Evolutionary conservation across 2,888 invertebrate genomes (phyloP).

Genomic region (Lycocerus yunnanus): DNA sequence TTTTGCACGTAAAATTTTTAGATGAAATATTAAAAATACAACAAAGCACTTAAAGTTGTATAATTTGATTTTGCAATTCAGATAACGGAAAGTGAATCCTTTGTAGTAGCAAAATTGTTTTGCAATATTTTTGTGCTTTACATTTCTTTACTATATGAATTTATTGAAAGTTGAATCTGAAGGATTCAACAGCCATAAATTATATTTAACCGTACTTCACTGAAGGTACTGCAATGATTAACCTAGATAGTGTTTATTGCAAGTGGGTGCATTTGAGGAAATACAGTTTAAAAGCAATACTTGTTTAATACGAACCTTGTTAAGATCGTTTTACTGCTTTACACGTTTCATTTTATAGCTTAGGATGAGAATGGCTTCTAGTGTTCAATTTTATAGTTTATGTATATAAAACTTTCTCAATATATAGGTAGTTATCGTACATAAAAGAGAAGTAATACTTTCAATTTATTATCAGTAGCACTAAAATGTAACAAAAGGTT

Average conservation of each 20-base stretch:
- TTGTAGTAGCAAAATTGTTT: background rate
- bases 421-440: background rate
- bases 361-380: conserved; percentile 17
- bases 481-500: background rate
- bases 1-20: too few species aligned
- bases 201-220: background rate
- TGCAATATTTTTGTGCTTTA: background rate
- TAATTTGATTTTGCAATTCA: too few species aligned
- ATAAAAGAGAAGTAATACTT: background rate
- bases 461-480: background rate
- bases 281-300: conserved; percentile 13
- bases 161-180: too few species aligned
- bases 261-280: conserved; percentile 6
- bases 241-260: conserved; percentile 7
- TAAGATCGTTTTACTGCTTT: conserved; percentile 22
- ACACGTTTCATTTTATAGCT: conserved; percentile 20
- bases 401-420: background rate
- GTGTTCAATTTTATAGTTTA: background rate
- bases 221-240: background rate
- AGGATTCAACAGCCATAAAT: background rate
- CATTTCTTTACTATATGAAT: background rate
- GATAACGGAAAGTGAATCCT: background rate
- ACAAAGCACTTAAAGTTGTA: too few species aligned
- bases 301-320: conserved; percentile 21
- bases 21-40: too few species aligned